A percentile compares a stretch with the other conserved stretches of the same genome.
These are phyloP conservation scores for Hydractinia symbiolongicarpus DNA, from an alignment of 30 jellyfish, hydroid and myxozoan genomes.

Conservation along the genomic window DNA sequence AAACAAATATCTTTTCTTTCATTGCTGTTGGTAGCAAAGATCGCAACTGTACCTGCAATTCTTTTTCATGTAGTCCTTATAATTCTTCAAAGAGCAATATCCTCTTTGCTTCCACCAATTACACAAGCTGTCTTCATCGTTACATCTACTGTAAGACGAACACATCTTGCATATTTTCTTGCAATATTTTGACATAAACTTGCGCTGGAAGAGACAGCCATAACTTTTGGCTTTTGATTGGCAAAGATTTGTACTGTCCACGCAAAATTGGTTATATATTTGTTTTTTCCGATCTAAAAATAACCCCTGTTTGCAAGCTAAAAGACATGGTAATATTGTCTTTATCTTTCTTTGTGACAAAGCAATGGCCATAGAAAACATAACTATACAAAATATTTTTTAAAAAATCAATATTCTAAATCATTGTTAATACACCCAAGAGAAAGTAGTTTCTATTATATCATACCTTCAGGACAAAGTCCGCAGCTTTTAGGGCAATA, in stretches of 20 bases:
- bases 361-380: no score
- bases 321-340: no score
- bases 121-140: slow-evolving; percentile 7
- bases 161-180: slow-evolving; percentile 4
- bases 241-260: not conserved
- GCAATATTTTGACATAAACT: not conserved
- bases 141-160: not conserved
- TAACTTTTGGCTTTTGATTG: not conserved
- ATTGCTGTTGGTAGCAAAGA: not conserved
- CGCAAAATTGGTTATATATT: not conserved
- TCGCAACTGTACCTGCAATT: not conserved
- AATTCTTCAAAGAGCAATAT: not conserved
- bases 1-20: not conserved
- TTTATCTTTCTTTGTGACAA: no score
- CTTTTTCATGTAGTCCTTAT: not conserved
- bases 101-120: slow-evolving; percentile 11
- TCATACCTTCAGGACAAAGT: slow-evolving; percentile 3
- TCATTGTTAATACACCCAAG: no score
- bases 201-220: not conserved
- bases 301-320: no score
- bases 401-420: no score
- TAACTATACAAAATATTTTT: no score
- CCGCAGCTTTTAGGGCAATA: slow-evolving; percentile 4
- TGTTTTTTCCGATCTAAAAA: not conserved
- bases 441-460: not conserved